Evolutionary conservation across 1,140 invertebrate species (phyloP).

Genomic region (Heliconius hermathena): DNA sequence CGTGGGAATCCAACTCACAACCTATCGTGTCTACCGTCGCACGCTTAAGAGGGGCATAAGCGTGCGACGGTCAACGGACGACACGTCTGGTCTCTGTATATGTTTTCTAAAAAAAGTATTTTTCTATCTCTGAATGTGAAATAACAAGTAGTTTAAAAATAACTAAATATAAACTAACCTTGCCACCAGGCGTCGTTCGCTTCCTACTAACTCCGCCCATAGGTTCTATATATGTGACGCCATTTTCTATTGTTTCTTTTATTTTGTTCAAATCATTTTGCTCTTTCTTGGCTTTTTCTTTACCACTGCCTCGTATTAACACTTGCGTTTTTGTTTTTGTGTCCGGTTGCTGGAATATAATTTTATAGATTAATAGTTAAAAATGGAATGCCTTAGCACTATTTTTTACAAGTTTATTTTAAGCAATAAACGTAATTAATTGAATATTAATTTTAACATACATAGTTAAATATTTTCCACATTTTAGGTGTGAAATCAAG

Average conservation of each 20-base stretch:
- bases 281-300: constrained; percentile 51
- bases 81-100: too few relatives aligned
- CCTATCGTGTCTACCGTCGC: too few relatives aligned
- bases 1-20: too few relatives aligned
- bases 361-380: neutral
- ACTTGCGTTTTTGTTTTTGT: constrained; percentile 74
- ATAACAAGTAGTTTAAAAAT: neutral
- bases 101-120: neutral
- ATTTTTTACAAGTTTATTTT: too few relatives aligned
- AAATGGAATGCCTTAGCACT: too few relatives aligned
- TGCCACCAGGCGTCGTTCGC: constrained; percentile 53
- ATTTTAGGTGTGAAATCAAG: too few relatives aligned
- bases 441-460: too few relatives aligned
- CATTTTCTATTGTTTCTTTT: constrained; percentile 40
- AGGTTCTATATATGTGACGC: constrained; percentile 62
- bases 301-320: constrained; percentile 57
- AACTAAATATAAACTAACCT: constrained; percentile 42
- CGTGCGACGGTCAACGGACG: too few relatives aligned
- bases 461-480: too few relatives aligned
- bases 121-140: too few relatives aligned
- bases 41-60: too few relatives aligned
- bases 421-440: too few relatives aligned
- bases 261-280: constrained; percentile 55
- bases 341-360: constrained; percentile 63
- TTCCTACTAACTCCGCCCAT: constrained; percentile 65